A percentile compares a stretch with the other conserved stretches of the same genome.
Evolutionary conservation across 2,888 invertebrate species (phyloP).

Genomic region (Caenorhabditis sp.): DNA sequence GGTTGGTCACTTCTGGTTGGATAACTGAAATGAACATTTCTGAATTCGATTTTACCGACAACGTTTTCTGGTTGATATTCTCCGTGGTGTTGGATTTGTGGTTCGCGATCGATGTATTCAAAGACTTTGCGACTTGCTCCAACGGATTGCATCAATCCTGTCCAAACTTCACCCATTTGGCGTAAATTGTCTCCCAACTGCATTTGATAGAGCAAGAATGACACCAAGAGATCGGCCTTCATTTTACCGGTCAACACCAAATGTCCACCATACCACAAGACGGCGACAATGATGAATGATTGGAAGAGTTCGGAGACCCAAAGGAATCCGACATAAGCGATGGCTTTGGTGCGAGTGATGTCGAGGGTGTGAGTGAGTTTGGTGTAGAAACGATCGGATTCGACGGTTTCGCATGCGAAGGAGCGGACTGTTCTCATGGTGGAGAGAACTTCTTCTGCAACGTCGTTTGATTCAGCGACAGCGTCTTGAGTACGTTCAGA

Average conservation of each 20-base stretch:
- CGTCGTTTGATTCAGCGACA: constrained; percentile 72
- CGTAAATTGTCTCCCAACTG: constrained; percentile 71
- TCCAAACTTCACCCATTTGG: constrained; percentile 73
- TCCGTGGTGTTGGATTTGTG: constrained; percentile 61
- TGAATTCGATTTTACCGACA: constrained; percentile 79
- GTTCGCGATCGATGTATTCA: constrained; percentile 72
- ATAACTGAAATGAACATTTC: constrained; percentile 83
- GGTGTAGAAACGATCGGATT: constrained; percentile 65
- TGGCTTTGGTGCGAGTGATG: constrained; percentile 65
- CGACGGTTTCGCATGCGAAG: constrained; percentile 73
- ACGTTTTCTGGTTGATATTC: constrained; percentile 44
- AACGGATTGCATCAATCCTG: constrained; percentile 73
- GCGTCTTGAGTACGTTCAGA: constrained; percentile 71
- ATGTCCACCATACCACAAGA: constrained; percentile 73
- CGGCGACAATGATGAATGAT: constrained; percentile 69
- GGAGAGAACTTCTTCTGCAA: constrained; percentile 73
- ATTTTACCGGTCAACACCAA: constrained; percentile 71
- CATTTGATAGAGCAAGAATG: constrained; percentile 74
- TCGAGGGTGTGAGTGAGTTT: constrained; percentile 62
- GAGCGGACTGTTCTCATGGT: constrained; percentile 73
- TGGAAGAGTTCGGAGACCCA: constrained; percentile 70
- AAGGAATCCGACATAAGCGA: constrained; percentile 68
- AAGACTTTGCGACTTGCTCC: constrained; percentile 73
- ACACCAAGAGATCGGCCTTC: constrained; percentile 72
- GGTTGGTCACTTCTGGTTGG: constrained; percentile 82